These are phyloP conservation scores for Dryoscopus gambensis DNA, from an alignment of 2,113 vertebrate species.

Conservation along the genomic window DNA sequence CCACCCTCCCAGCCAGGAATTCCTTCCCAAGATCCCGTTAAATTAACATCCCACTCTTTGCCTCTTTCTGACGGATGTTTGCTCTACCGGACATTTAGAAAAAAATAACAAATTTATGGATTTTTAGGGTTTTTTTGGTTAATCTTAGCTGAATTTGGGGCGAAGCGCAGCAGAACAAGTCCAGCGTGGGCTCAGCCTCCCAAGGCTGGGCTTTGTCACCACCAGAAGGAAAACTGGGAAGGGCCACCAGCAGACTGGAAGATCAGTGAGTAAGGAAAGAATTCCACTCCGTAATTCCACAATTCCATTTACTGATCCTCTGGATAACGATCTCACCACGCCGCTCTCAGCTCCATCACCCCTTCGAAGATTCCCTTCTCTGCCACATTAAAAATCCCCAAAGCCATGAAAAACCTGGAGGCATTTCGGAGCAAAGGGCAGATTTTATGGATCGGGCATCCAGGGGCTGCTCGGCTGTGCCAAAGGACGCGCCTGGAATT, in stretches of 20 bases:
- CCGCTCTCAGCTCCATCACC: background rate
- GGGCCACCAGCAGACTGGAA: background rate
- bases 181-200: background rate
- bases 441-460: background rate
- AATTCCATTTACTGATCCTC: background rate
- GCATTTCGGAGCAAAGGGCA: background rate
- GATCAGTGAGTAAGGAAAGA: background rate
- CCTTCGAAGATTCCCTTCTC: background rate
- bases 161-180: background rate
- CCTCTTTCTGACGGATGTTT: background rate
- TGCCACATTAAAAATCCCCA: background rate
- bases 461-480: accelerated
- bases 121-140: background rate
- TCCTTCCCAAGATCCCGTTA: background rate
- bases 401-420: background rate
- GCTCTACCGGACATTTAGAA: background rate
- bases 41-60: background rate
- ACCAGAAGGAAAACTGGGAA: background rate
- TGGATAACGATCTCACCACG: background rate
- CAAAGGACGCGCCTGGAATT: background rate
- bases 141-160: background rate
- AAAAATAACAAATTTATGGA: no score
- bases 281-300: background rate
- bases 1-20: background rate
- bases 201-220: background rate